Evolutionary conservation across 1,140 invertebrate genomes (phyloP).

Genomic region (Drosophila mojavensis): DNA sequence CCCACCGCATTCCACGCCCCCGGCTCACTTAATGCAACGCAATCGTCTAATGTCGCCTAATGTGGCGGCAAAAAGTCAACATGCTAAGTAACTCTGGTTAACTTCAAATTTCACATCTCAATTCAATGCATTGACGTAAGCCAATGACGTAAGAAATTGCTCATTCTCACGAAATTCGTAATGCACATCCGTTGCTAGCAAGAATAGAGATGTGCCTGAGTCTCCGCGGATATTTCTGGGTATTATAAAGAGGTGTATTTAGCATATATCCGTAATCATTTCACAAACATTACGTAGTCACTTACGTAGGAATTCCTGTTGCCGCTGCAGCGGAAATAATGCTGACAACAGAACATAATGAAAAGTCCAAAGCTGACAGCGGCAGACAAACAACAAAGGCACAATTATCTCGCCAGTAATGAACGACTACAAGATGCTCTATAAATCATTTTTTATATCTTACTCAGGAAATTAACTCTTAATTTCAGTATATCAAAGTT

Average conservation of each 20-base stretch:
- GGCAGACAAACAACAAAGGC: not conserved
- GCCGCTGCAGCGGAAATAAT: not conserved
- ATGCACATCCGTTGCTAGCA: too few relatives aligned
- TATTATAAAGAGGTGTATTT: not conserved
- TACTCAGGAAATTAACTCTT: too few relatives aligned
- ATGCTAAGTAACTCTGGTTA: conserved; percentile 14
- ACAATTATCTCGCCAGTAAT: not conserved
- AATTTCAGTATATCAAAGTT: too few relatives aligned
- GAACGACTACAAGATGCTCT: conserved; percentile 10
- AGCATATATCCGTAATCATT: too few relatives aligned
- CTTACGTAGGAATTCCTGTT: not conserved
- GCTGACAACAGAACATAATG: conserved; percentile 2
- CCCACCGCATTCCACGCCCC: not conserved
- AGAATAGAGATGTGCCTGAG: too few relatives aligned
- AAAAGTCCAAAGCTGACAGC: conserved; percentile 26
- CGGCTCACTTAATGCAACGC: too few relatives aligned
- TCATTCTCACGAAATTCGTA: not conserved
- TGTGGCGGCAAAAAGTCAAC: conserved; percentile 77
- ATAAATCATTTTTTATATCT: not conserved
- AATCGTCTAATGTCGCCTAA: conserved; percentile 39
- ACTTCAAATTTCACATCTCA: not conserved
- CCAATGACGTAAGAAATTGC: not conserved
- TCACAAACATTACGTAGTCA: not conserved
- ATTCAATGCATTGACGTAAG: not conserved
- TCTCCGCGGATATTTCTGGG: too few relatives aligned